phyloP scores from a whole-genome alignment of 2,888 invertebrate genomes.

The Lamellibrachia satsuma region DNA sequence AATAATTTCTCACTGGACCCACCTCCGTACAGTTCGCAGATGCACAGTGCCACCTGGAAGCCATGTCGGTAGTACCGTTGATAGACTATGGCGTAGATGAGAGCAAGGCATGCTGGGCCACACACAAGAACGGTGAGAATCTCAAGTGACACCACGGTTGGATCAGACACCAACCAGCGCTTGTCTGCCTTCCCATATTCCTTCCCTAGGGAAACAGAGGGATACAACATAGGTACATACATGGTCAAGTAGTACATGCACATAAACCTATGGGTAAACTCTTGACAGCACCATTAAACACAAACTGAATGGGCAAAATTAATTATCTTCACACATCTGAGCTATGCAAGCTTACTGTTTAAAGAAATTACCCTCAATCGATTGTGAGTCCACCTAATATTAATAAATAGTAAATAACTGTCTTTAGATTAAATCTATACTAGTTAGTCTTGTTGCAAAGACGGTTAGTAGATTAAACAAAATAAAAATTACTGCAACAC shows the following conservation, averaged over 20 bases:
- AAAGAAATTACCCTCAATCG: neutral
- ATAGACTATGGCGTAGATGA: slow-evolving; percentile 54
- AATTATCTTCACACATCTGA: no score
- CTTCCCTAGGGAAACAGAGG: slow-evolving; percentile 53
- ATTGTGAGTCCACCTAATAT: neutral
- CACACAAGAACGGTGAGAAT: slow-evolving; percentile 56
- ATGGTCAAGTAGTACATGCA: neutral
- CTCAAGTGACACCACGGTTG: slow-evolving; percentile 60
- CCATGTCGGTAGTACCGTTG: slow-evolving; percentile 55
- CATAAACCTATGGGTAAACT: no score
- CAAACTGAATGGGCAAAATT: no score
- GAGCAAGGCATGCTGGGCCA: slow-evolving; percentile 49
- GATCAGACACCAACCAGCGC: slow-evolving; percentile 61
- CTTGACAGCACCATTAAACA: no score
- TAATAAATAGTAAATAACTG: neutral
- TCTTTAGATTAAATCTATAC: neutral
- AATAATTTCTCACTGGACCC: slow-evolving; percentile 32
- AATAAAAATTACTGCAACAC: no score
- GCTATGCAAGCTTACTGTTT: no score
- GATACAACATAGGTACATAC: neutral
- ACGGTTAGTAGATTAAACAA: neutral
- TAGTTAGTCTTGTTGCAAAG: no score
- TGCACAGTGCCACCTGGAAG: slow-evolving; percentile 58
- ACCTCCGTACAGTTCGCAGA: slow-evolving; percentile 64
- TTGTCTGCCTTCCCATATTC: slow-evolving; percentile 63